These are phyloP conservation scores for Terrapene triunguis DNA, from an alignment of 2,113 vertebrate species.

Conservation along the genomic window DNA sequence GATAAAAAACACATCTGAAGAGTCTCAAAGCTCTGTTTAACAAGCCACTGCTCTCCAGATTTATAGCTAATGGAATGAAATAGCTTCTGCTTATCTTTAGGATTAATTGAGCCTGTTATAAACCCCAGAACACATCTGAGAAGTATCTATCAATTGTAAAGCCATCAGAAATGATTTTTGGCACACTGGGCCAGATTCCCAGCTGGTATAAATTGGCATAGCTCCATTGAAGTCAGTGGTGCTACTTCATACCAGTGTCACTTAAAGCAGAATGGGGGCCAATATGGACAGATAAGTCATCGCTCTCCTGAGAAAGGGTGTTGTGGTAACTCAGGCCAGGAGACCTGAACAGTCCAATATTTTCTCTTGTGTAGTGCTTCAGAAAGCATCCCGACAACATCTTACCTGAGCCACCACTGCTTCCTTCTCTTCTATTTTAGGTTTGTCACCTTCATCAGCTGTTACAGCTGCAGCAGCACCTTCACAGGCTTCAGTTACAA, in stretches of 20 bases:
- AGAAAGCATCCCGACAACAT: neutral
- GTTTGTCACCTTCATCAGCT: slow-evolving; percentile 60
- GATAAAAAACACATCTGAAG: neutral
- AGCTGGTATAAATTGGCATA: neutral
- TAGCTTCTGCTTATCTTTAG: neutral
- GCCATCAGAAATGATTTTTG: neutral
- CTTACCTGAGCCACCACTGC: slow-evolving; percentile 72
- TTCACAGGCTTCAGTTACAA: neutral
- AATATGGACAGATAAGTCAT: neutral
- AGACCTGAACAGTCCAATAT: neutral
- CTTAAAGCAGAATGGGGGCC: neutral
- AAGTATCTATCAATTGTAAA: neutral
- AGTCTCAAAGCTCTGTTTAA: neutral
- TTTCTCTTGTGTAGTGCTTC: neutral
- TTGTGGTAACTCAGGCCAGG: neutral
- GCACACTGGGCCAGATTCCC: neutral
- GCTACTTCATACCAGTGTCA: neutral
- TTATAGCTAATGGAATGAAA: neutral
- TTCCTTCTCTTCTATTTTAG: slow-evolving; percentile 69
- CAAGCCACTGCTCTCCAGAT: neutral
- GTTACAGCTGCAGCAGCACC: neutral
- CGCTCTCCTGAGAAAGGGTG: neutral
- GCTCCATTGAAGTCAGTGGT: neutral
- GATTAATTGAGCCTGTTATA: neutral
- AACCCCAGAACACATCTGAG: neutral